Base-by-base conservation (phyloP, 2,113 vertebrate species). In the Coptodon rendalli region DNA sequence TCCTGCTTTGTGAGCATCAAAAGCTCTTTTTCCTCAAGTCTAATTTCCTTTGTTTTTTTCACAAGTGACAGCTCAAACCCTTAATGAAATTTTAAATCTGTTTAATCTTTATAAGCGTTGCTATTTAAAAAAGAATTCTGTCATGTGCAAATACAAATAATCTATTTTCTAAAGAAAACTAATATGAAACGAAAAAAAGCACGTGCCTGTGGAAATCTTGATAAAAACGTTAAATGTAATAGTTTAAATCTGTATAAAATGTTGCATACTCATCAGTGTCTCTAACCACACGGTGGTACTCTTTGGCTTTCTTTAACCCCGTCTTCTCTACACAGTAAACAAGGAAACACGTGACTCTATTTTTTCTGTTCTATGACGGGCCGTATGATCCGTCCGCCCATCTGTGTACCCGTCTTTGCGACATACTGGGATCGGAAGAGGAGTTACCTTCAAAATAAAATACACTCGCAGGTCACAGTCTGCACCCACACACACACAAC, bases 281-380 rank as follows among this genome's bases (percentile, higher is more conserved):
- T 76, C 1, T 38, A 17, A 52, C 87, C 89, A 79, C 87, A 78
- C 6, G 76, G 80, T 81, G 87, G 78, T 27, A 17, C 16, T 13
- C 56, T 63, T 11, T n/a, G 9, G 38, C 71, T 59, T 56, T 36
- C 68, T 56, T 53, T 48, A 80, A 57, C 27, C 27, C 50, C 7
- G 3, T 43, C 52, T 34, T 27, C 29, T 5, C 6, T 14, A 14
- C 14, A 84, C 86, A 48, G 94, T 96, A 95, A 95, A 96, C 93
- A 96, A 93, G 87, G 82, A 94, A 92, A 84, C 96, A 96, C 92
- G 95, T 97, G 94, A 96, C 93, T 45, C 2, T 6, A 3, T 71
- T 11, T 89, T 91, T 80, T 71, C 84, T 83, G 73, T 54, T 81
- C 81, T 81, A 50, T 93, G 86, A 92, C 84, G 86, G 76, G 73